These are phyloP conservation scores for Amphimallon solstitiale DNA, from an alignment of 2,888 invertebrate species.

Conservation along the genomic window DNA sequence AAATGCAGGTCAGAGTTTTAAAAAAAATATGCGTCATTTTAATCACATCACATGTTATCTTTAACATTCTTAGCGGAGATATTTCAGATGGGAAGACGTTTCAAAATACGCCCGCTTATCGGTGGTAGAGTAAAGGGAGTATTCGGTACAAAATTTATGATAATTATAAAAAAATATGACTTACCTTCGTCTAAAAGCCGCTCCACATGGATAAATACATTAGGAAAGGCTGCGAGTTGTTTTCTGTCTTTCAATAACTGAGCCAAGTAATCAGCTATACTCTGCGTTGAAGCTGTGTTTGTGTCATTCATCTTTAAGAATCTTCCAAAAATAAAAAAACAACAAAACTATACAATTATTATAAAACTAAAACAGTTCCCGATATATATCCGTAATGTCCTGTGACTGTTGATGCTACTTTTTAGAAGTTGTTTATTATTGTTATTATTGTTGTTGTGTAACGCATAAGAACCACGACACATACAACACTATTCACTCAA, in stretches of 20 bases:
- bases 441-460: conserved; percentile 17
- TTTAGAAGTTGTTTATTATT: neutral
- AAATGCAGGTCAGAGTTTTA: conserved; percentile 23
- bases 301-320: conserved; percentile 60
- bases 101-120: neutral
- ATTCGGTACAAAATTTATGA: neutral
- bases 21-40: conserved; percentile 49
- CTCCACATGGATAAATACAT: conserved; percentile 99
- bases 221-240: conserved; percentile 99
- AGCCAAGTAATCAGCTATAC: conserved; percentile 99
- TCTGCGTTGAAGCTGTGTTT: conserved; percentile 78
- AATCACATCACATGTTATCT: conserved; percentile 54
- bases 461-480: conserved; percentile 30
- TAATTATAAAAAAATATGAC: conserved; percentile 43
- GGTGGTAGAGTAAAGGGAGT: neutral
- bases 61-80: conserved; percentile 48
- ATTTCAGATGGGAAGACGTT: conserved; percentile 38
- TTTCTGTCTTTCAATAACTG: conserved; percentile 99
- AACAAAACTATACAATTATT: conserved; percentile 6
- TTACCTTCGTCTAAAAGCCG: conserved; percentile 99
- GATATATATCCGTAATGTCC: neutral
- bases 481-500: conserved; percentile 27
- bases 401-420: neutral
- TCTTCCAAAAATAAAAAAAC: conserved; percentile 17
- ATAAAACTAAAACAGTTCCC: conserved; percentile 2